Conservation (phyloP, 2,888 invertebrate genomes). For the Eucriotettix oculatus region DNA sequence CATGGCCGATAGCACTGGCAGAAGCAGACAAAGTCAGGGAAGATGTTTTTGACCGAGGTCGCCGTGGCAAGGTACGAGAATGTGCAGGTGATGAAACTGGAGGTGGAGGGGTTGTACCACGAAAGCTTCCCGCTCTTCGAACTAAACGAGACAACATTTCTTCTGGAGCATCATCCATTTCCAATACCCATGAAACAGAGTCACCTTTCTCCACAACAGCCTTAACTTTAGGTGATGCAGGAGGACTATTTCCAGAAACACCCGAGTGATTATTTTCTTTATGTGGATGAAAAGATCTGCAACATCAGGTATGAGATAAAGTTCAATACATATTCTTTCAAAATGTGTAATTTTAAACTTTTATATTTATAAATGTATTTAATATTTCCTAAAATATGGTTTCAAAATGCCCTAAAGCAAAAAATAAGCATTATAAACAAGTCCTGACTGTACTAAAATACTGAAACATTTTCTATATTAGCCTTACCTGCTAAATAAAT, state of each 20-base stretch:
- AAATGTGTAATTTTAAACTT: not conserved
- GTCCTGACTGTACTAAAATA: too few relatives aligned
- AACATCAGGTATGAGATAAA: not conserved
- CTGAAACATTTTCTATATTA: too few relatives aligned
- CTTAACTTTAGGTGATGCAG: constrained; percentile 56
- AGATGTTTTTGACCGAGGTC: not conserved
- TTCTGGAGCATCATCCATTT: constrained; percentile 58
- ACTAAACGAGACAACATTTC: constrained; percentile 53
- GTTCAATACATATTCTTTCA: not conserved
- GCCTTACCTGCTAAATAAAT: too few relatives aligned
- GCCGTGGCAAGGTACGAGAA: constrained; percentile 8
- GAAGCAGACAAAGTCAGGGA: too few relatives aligned
- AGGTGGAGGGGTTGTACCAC: constrained; percentile 6
- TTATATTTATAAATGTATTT: too few relatives aligned
- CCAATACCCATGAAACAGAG: constrained; percentile 73
- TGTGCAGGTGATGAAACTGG: constrained; percentile 5
- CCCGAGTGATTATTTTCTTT: not conserved
- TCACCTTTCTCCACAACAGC: constrained; percentile 72
- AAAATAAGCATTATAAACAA: too few relatives aligned
- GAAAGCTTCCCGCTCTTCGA: constrained; percentile 33
- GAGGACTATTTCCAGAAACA: constrained; percentile 22
- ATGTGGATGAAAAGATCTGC: not conserved
- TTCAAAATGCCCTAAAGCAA: not conserved
- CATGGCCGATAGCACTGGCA: too few relatives aligned
- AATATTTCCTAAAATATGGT: not conserved